phyloP scores from a whole-genome alignment of 2,797 vertebrate species.

The Ciconia nigra region DNA sequence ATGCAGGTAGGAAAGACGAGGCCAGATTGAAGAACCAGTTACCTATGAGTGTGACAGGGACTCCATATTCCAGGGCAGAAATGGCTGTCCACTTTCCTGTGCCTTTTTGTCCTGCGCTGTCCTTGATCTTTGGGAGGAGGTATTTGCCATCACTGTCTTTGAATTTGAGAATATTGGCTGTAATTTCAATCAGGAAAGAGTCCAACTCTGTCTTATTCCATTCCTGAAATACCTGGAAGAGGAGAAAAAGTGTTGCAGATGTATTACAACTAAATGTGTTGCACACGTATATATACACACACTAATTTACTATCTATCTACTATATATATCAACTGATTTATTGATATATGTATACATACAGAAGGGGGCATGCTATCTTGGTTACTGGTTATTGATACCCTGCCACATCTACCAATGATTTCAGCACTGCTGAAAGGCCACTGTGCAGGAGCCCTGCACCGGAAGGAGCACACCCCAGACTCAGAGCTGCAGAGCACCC shows the following conservation, averaged over 20 bases:
- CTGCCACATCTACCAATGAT: background rate
- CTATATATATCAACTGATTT: background rate
- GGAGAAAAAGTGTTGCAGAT: background rate
- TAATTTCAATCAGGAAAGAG: slow-evolving; percentile 98
- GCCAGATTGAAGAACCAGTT: background rate
- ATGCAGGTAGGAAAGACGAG: background rate
- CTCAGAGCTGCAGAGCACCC: background rate
- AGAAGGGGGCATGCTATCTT: background rate
- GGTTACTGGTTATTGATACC: background rate
- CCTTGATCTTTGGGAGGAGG: slow-evolving; percentile 92
- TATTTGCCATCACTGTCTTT: slow-evolving; percentile 81
- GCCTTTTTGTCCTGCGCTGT: slow-evolving; percentile 97
- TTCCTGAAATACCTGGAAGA: slow-evolving; percentile 82
- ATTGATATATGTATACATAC: background rate
- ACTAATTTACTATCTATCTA: background rate
- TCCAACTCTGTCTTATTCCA: slow-evolving; percentile 98
- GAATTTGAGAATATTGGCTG: slow-evolving; percentile 92
- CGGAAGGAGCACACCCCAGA: background rate
- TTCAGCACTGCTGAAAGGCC: background rate
- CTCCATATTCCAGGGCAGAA: slow-evolving; percentile 91
- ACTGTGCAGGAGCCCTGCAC: background rate
- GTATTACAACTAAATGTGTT: too few species aligned
- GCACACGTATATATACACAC: rapidly evolving
- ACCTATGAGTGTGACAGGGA: slow-evolving; percentile 97
- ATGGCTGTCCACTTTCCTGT: slow-evolving; percentile 98